These are phyloP conservation scores for Cynoglossus semilaevis DNA, from an alignment of 2,113 vertebrate species.

Conservation along the genomic window DNA sequence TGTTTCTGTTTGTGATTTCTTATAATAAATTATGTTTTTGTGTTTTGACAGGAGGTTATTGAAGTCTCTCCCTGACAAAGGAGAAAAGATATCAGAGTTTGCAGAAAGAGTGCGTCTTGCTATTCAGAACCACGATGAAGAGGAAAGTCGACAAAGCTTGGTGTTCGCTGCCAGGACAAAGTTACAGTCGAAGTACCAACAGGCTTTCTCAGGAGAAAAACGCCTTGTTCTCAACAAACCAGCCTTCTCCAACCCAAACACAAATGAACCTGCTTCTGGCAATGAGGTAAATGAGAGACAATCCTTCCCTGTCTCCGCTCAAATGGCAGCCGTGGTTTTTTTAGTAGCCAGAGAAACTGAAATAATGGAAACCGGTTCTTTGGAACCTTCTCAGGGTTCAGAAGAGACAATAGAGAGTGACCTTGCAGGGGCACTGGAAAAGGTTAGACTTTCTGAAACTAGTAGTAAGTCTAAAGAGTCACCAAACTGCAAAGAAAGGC, in stretches of 20 bases:
- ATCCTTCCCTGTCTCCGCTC: conserved; percentile 18
- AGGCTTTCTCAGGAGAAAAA: conserved; percentile 57
- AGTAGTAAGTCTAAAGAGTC: conserved; percentile 36
- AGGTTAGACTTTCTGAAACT: conserved; percentile 70
- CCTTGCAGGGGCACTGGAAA: conserved; percentile 77
- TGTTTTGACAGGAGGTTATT: conserved; percentile 84
- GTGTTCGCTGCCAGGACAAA: conserved; percentile 76
- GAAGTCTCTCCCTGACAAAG: conserved; percentile 87
- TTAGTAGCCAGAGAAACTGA: conserved; percentile 15
- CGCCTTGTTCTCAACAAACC: conserved; percentile 5
- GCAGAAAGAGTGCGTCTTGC: conserved; percentile 77
- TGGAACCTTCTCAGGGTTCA: conserved; percentile 34
- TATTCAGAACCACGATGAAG: conserved; percentile 74
- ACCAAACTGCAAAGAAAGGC: conserved; percentile 18
- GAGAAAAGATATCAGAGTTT: conserved; percentile 84
- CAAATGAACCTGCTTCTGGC: conserved; percentile 8
- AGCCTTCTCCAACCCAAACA: conserved; percentile 4
- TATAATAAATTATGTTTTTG: no score
- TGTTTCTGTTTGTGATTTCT: no score
- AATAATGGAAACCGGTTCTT: conserved; percentile 42
- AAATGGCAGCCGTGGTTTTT: conserved; percentile 19
- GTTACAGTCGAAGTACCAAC: conserved; percentile 75
- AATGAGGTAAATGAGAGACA: conserved; percentile 7
- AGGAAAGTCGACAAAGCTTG: conserved; percentile 66
- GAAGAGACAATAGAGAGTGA: conserved; percentile 50